Base-by-base conservation (phyloP, 2,113 vertebrate genomes). In the Myocastor coypus region DNA sequence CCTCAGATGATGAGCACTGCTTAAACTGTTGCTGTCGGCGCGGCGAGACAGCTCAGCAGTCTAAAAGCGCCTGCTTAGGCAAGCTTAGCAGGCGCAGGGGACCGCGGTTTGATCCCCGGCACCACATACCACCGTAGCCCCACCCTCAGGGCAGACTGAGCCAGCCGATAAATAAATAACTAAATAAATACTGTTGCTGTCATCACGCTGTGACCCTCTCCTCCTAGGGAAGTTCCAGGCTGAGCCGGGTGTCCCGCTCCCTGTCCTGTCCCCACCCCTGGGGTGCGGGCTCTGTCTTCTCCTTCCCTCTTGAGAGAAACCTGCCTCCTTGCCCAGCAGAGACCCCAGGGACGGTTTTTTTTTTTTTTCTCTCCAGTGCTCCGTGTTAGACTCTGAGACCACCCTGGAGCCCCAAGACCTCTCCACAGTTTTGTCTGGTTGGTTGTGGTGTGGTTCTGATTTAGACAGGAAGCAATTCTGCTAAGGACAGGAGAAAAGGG, bases 401-500 rank as follows among this genome's bases (percentile, higher is more conserved):
- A 16, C 12, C 42, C 87, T n/a, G 59, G 82, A 85, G 40, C 80
- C 59, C 7, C 32, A 57, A 3, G 32, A 59, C 89, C 91, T 83
- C 50, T 63, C 81, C 64, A 50, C n/a, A 8, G 16, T 50, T 88
- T 81, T 85, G 40, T 95, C 50, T 59, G 32, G 3, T 77, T 71
- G 37, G 37, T n/a, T 82, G 94, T 85, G 52, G 9, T 83, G 52
- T 78, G 63, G 28, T 26, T 17, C 7, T 66, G 40, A 63, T 75
- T 63, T 46, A 34, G 12, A 63, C 73, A 68, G 85, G 66, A 95
- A 94, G 52, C 55, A 64, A 26, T 68, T 81, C 82, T 91, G 66
- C 59, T 71, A 57, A 95, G n/a, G 34, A 24, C 17, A 46, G 75
- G 0, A 20, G 3, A 32, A 26, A 46, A 46, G 8, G 46, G 8